Evolutionary conservation across 2,888 invertebrate genomes (phyloP).

Genomic region (Synanthedon vespiformis): DNA sequence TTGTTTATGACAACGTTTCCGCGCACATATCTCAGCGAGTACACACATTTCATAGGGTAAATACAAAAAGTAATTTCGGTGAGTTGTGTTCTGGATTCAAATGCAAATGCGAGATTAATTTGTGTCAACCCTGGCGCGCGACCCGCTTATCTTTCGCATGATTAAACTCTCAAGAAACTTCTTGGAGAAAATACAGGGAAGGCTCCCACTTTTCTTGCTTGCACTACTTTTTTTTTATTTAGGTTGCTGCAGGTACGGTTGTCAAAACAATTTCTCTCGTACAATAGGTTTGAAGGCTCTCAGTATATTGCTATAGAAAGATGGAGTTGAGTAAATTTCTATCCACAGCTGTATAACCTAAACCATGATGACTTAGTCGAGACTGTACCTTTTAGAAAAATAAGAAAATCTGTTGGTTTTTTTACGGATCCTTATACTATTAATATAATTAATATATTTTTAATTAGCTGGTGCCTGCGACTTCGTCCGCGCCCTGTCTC

Average conservation of each 20-base stretch:
- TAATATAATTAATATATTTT: no score
- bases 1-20: no score
- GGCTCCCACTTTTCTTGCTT: slow-evolving; percentile 42
- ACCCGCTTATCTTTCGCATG: slow-evolving; percentile 47
- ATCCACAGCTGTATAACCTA: no score
- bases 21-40: no score
- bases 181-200: slow-evolving; percentile 47
- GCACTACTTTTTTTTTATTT: slow-evolving; percentile 43
- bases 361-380: no score
- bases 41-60: background rate
- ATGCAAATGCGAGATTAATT: background rate
- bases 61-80: background rate
- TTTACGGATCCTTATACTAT: no score
- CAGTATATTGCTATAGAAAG: background rate
- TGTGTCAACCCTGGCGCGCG: slow-evolving; percentile 26
- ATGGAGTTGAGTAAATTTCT: no score
- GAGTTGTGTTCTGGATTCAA: background rate
- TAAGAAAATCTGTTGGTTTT: no score
- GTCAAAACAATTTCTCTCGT: slow-evolving; percentile 10
- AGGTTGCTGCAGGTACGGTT: slow-evolving; percentile 28
- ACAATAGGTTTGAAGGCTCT: background rate
- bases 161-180: slow-evolving; percentile 51
- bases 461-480: no score
- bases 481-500: no score
- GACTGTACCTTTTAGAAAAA: no score